Evolutionary conservation across 2,888 invertebrate genomes (phyloP).

Genomic region (Ornithoptera alexandrae): DNA sequence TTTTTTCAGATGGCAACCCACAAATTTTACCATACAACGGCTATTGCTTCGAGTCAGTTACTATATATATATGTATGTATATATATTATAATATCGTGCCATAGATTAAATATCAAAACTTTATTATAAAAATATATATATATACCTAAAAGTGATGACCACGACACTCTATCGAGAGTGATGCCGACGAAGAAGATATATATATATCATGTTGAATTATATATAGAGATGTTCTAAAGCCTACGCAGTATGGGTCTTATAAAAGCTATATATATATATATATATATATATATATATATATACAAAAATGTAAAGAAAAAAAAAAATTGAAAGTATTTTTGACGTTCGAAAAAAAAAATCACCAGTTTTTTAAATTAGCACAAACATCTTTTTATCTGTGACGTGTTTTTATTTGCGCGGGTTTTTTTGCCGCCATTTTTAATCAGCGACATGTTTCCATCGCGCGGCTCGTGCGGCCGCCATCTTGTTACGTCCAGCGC

Average conservation of each 20-base stretch:
- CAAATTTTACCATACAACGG: not conserved
- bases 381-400: not conserved
- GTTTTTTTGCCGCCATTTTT: not conserved
- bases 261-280: no score
- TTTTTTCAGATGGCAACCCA: slow-evolving; percentile 11
- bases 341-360: not conserved
- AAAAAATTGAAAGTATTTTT: not conserved
- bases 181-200: no score
- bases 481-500: no score
- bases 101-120: slow-evolving; percentile 18
- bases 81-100: slow-evolving; percentile 22
- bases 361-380: not conserved
- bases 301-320: no score
- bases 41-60: slow-evolving; percentile 26
- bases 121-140: no score
- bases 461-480: not conserved
- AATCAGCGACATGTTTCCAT: not conserved
- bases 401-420: no score
- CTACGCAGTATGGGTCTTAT: no score
- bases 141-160: no score
- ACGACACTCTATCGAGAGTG: no score
- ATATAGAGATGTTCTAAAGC: no score
- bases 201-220: no score
- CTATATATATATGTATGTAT: not conserved
- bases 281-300: no score